phyloP scores from a whole-genome alignment of 2,888 invertebrate species.

The Ditylenchus weischeri region DNA sequence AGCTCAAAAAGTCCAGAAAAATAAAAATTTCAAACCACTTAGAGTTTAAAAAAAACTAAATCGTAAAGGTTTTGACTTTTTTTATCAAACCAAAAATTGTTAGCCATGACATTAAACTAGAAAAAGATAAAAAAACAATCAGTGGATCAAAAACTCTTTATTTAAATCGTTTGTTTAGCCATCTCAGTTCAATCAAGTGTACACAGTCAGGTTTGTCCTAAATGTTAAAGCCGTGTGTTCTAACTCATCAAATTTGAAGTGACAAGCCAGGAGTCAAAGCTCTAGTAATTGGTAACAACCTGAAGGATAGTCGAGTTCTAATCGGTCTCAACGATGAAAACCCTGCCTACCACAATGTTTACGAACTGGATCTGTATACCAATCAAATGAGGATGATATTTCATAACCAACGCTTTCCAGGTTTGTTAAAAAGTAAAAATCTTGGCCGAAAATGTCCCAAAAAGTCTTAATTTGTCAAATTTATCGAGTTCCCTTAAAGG shows the following conservation, averaged over 20 bases:
- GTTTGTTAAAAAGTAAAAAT: neutral
- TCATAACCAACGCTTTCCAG: slow-evolving; percentile 44
- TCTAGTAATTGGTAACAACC: slow-evolving; percentile 50
- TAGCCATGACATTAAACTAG: no score
- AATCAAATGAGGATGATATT: slow-evolving; percentile 48
- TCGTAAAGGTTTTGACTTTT: no score
- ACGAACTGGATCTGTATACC: slow-evolving; percentile 48
- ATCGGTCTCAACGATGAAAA: slow-evolving; percentile 55
- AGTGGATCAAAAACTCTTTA: no score
- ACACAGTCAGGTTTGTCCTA: slow-evolving; percentile 29
- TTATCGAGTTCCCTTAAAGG: no score
- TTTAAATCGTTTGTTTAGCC: slow-evolving; percentile 26
- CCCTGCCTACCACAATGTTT: slow-evolving; percentile 55
- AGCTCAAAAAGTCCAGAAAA: no score
- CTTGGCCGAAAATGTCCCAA: no score
- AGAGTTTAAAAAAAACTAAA: no score
- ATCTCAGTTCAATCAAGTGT: slow-evolving; percentile 38
- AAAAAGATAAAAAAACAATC: no score
- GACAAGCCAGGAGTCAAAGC: slow-evolving; percentile 51
- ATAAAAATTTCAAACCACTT: no score
- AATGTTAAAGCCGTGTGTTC: no score
- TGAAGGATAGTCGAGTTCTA: slow-evolving; percentile 40
- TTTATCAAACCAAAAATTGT: no score
- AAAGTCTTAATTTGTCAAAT: no score
- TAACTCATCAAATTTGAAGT: slow-evolving; percentile 11